Conservation (phyloP, 2,797 vertebrate species). For the Mus minutoides region DNA sequence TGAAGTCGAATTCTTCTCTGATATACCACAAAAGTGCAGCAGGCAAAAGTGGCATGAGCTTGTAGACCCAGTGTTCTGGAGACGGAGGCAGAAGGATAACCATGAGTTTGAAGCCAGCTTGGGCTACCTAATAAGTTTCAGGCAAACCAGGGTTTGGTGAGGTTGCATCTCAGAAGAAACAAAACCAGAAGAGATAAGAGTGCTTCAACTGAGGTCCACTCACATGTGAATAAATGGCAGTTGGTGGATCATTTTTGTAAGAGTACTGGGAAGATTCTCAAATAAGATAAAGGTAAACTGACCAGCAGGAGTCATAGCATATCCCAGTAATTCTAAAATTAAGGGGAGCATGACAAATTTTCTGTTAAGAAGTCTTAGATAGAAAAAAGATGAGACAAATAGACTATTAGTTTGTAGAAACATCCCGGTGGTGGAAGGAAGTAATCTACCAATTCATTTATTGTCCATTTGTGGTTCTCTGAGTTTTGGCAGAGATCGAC, state of each 20-base stretch:
- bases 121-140: not conserved
- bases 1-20: not conserved
- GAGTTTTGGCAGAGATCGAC: not conserved
- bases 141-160: not conserved
- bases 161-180: not conserved
- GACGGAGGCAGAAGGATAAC: not conserved
- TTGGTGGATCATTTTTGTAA: not conserved
- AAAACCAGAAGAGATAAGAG: not conserved
- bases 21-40: not conserved
- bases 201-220: not conserved
- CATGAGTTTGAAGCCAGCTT: not conserved
- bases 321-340: conserved; percentile 6
- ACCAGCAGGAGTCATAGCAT: not conserved
- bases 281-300: not conserved
- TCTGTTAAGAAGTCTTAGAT: conserved; percentile 37
- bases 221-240: not conserved
- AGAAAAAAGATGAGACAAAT: conserved; percentile 10
- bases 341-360: not conserved
- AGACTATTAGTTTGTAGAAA: not conserved
- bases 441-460: not conserved
- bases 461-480: not conserved
- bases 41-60: not conserved
- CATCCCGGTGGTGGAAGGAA: not conserved
- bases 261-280: conserved; percentile 22
- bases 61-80: not conserved